These are phyloP conservation scores for Pachliopta kotzebuea DNA, from an alignment of 2,888 invertebrate genomes.

Conservation along the genomic window DNA sequence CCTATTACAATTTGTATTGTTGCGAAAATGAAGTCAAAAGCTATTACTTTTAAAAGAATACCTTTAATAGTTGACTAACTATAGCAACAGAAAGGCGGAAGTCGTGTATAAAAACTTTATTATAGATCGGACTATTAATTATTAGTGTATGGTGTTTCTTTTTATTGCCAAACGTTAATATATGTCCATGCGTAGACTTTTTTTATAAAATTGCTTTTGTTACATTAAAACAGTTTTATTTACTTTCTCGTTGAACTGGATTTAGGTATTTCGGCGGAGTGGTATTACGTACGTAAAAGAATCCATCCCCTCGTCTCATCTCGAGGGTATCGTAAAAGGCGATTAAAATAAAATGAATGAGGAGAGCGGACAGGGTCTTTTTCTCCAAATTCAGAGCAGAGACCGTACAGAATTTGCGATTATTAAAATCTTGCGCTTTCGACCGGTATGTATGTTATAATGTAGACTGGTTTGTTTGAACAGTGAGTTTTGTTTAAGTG, in stretches of 20 bases:
- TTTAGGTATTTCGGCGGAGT: background rate
- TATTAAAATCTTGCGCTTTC: background rate
- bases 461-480: background rate
- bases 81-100: no score
- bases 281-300: background rate
- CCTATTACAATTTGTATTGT: background rate
- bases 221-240: constrained; percentile 3
- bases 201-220: background rate
- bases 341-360: constrained; percentile 4
- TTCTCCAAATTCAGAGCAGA: background rate
- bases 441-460: background rate
- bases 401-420: background rate
- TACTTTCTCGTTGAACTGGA: background rate
- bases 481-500: background rate
- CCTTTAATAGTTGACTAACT: no score
- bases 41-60: background rate
- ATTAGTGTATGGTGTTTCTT: background rate
- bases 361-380: background rate
- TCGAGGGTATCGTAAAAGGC: background rate
- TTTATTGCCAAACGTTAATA: background rate
- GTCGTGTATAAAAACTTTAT: no score
- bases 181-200: background rate
- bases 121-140: no score
- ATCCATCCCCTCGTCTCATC: background rate
- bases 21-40: background rate